These are phyloP conservation scores for Sebastes hubbsi DNA, from an alignment of 2,797 vertebrate genomes.

Conservation along the genomic window DNA sequence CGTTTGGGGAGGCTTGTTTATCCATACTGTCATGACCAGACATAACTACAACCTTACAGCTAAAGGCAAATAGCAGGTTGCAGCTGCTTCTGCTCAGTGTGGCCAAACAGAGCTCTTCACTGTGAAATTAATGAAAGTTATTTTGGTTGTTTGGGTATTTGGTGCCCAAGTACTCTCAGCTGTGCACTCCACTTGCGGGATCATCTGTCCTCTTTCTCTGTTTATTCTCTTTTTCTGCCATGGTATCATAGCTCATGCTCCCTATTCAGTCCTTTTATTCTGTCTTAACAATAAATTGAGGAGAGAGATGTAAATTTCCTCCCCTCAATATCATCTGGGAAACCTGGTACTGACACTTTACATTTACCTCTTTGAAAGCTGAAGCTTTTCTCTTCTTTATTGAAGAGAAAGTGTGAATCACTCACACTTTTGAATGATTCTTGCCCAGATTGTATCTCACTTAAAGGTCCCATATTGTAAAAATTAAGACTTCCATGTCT, in stretches of 20 bases:
- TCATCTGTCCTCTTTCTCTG: neutral
- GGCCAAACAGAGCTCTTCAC: slow-evolving; percentile 11
- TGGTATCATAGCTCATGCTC: neutral
- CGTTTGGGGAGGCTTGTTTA: slow-evolving; percentile 67
- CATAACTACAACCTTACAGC: slow-evolving; percentile 47
- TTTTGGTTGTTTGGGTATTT: neutral
- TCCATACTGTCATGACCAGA: slow-evolving; percentile 41
- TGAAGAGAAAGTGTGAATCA: neutral
- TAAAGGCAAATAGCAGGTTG: slow-evolving; percentile 29
- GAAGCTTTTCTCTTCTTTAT: neutral
- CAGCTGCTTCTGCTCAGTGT: slow-evolving; percentile 24
- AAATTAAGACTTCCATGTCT: no score
- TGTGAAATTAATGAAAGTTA: slow-evolving; percentile 1
- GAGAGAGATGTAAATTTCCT: neutral
- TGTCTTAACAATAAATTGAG: neutral
- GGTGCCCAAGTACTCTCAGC: neutral
- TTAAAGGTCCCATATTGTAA: neutral
- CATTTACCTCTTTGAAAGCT: neutral
- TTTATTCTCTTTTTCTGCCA: neutral
- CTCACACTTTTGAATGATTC: neutral
- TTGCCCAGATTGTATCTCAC: neutral
- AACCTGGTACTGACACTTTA: neutral
- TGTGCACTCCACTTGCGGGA: neutral
- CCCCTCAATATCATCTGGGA: neutral
- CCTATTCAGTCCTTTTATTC: neutral